A percentile compares a stretch with the other conserved stretches of the same genome.
Evolutionary conservation across 1,140 invertebrate genomes (phyloP).

Genomic region (Neotoxoptera formosana): DNA sequence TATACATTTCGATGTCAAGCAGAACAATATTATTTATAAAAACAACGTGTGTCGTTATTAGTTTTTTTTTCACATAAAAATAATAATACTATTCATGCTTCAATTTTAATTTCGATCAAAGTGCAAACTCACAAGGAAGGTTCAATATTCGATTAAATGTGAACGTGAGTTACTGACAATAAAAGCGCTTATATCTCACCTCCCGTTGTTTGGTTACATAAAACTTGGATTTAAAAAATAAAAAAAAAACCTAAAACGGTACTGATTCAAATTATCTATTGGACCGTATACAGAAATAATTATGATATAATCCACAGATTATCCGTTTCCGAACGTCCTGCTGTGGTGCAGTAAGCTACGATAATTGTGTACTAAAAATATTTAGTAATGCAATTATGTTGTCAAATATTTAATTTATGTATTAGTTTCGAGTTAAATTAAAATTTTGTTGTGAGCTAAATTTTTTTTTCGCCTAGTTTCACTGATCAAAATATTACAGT

Average conservation of each 20-base stretch:
- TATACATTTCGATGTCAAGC: not conserved
- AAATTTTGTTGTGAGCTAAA: not conserved
- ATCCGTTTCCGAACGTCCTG: slow-evolving; percentile 25
- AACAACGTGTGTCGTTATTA: not conserved
- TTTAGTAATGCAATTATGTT: not conserved
- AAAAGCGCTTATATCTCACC: not conserved
- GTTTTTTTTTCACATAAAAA: not conserved
- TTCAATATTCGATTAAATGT: slow-evolving; percentile 1
- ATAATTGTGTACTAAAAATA: not conserved
- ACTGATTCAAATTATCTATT: slow-evolving; percentile 36
- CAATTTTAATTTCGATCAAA: not conserved
- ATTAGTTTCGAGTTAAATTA: not conserved
- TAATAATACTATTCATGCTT: not conserved
- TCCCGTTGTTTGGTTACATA: slow-evolving; percentile 40
- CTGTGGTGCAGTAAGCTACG: not conserved
- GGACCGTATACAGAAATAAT: slow-evolving; percentile 40
- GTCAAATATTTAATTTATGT: not conserved
- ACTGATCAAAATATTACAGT: not conserved
- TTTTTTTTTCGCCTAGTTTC: not conserved
- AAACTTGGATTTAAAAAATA: not conserved
- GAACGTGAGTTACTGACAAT: slow-evolving; percentile 20
- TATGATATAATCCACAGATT: slow-evolving; percentile 40
- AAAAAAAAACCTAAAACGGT: not conserved
- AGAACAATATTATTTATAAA: not conserved
- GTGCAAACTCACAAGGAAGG: not conserved